These are phyloP conservation scores for Cheilosia urbana DNA, from an alignment of 2,888 invertebrate species.

Conservation along the genomic window DNA sequence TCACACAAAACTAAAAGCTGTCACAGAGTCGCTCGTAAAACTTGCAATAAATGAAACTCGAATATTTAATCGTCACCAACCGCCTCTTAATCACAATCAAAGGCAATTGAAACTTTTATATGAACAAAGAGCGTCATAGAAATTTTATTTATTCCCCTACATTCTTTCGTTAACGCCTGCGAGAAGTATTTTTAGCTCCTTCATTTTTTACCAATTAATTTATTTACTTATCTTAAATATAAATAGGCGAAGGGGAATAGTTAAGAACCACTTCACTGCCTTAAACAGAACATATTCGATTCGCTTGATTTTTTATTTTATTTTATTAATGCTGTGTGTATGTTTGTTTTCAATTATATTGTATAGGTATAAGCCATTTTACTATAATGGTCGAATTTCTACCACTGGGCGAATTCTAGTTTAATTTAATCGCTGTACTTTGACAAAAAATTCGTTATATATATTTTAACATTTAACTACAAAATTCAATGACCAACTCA, in stretches of 20 bases:
- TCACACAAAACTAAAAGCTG: slow-evolving; percentile 19
- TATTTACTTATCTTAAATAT: too few relatives aligned
- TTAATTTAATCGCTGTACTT: background rate
- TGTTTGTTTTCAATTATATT: too few relatives aligned
- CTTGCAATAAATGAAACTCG: background rate
- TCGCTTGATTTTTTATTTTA: too few relatives aligned
- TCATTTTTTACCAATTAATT: too few relatives aligned
- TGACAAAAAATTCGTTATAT: background rate
- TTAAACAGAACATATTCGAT: too few relatives aligned
- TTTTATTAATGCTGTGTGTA: too few relatives aligned
- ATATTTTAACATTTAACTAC: too few relatives aligned
- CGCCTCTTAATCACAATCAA: slow-evolving; percentile 5
- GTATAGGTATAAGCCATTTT: too few relatives aligned
- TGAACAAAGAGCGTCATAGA: slow-evolving; percentile 1
- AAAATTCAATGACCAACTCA: background rate
- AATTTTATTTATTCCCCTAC: background rate
- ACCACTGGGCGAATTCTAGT: too few relatives aligned
- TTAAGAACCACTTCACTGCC: too few relatives aligned
- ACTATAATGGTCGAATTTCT: too few relatives aligned
- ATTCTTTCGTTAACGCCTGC: background rate
- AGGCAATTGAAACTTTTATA: slow-evolving; percentile 5
- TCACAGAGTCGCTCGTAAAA: slow-evolving; percentile 6
- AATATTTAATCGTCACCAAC: background rate
- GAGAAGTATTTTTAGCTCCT: background rate
- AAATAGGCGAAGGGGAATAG: too few relatives aligned